Percentiles rank a stretch among this genome's conserved stretches.
These are phyloP conservation scores for Aleiodes testaceus DNA, from an alignment of 2,888 invertebrate species.

Conservation along the genomic window DNA sequence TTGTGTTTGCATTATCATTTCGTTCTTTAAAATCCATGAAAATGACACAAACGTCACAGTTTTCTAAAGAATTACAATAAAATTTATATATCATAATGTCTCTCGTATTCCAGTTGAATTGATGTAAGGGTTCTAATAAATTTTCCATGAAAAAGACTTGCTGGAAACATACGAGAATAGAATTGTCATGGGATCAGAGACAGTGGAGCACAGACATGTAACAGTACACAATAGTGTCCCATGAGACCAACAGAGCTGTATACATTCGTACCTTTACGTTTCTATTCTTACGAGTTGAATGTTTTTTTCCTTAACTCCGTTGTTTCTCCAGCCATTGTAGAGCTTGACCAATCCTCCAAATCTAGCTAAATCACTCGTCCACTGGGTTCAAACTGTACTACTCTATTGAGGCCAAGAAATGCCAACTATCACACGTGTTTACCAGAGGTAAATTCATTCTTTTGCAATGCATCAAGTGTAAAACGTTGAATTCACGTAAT, in stretches of 20 bases:
- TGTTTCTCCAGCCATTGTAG: slow-evolving; percentile 15
- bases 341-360: slow-evolving; percentile 21
- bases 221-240: slow-evolving; percentile 24
- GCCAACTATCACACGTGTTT: not conserved
- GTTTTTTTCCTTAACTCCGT: not conserved
- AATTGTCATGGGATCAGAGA: slow-evolving; percentile 30
- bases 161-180: slow-evolving; percentile 23
- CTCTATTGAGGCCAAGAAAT: not conserved
- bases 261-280: slow-evolving; percentile 7
- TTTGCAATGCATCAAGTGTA: not conserved
- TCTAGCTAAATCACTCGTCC: slow-evolving; percentile 20
- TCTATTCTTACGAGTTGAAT: slow-evolving; percentile 27
- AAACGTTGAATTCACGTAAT: not conserved
- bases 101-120: too few species aligned
- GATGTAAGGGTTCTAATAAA: not conserved
- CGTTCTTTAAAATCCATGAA: not conserved
- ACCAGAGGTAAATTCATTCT: not conserved
- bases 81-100: too few species aligned
- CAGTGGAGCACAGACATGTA: not conserved
- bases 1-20: slow-evolving; percentile 5
- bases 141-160: not conserved
- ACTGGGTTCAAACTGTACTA: slow-evolving; percentile 1
- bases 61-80: not conserved
- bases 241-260: not conserved
- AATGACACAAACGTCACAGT: slow-evolving; percentile 10